Conservation (phyloP, 2,888 invertebrate species). For the Crossocerus cetratus region DNA sequence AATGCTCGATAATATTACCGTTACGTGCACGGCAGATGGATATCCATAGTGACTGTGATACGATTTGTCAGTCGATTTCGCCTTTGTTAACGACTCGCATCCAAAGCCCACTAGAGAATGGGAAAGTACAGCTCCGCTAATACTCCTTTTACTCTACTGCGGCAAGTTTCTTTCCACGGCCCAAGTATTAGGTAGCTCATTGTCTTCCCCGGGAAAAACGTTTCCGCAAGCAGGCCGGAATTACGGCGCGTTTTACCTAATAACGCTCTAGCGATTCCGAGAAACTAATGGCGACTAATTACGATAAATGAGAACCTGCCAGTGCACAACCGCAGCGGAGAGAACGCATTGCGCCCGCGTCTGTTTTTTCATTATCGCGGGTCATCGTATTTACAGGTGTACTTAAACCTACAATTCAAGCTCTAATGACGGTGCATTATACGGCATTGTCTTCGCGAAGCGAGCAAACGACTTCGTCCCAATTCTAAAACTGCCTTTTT, state of each 20-base stretch:
- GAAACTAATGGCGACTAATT: conserved; percentile 40
- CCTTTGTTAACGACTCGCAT: no score
- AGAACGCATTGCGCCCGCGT: conserved; percentile 23
- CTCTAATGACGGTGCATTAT: conserved; percentile 42
- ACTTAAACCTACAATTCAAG: conserved; percentile 40
- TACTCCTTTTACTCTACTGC: no score
- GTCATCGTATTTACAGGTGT: conserved; percentile 31
- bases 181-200: no score
- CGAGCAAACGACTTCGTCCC: conserved; percentile 49
- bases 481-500: conserved; percentile 42
- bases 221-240: background rate
- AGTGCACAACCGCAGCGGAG: conserved; percentile 1
- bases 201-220: no score
- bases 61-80: background rate
- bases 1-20: background rate
- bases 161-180: no score
- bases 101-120: no score
- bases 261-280: conserved; percentile 24
- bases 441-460: conserved; percentile 44
- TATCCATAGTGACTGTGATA: background rate
- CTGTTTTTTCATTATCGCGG: conserved; percentile 36
- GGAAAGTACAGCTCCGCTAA: no score
- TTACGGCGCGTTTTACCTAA: conserved; percentile 23
- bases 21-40: background rate
- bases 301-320: conserved; percentile 36